phyloP scores from a whole-genome alignment of 2,888 invertebrate genomes.

The Phaedon cochleariae region DNA sequence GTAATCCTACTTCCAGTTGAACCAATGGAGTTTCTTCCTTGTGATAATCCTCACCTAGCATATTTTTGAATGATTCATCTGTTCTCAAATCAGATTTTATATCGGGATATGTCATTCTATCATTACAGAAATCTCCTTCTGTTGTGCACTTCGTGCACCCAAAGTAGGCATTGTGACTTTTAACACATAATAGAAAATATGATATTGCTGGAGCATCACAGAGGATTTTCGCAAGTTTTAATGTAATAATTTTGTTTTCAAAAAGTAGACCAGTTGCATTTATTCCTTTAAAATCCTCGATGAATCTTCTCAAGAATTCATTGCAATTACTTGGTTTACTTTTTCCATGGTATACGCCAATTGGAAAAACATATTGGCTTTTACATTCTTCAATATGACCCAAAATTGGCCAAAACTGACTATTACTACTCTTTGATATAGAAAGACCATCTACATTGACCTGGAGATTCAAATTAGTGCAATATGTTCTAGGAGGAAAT shows the following conservation, averaged over 20 bases:
- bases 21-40: constrained; percentile 36
- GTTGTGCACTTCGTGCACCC: constrained; percentile 45
- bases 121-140: constrained; percentile 40
- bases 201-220: constrained; percentile 35
- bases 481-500: constrained; percentile 1
- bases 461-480: constrained; percentile 5
- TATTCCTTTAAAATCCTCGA: constrained; percentile 14
- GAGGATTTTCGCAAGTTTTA: constrained; percentile 16
- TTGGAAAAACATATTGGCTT: constrained; percentile 7
- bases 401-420: constrained; percentile 22
- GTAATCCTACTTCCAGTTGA: constrained; percentile 40
- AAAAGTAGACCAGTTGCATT: constrained; percentile 2
- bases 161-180: no score
- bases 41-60: constrained; percentile 42
- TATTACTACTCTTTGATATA: constrained; percentile 18
- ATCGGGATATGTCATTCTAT: constrained; percentile 40
- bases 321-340: constrained; percentile 11
- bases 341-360: constrained; percentile 16
- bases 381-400: constrained; percentile 14
- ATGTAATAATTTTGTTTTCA: not conserved
- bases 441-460: constrained; percentile 23
- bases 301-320: constrained; percentile 12
- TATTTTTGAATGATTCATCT: constrained; percentile 39
- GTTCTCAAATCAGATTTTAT: constrained; percentile 37
- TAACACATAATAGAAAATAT: constrained; percentile 3